Conservation (phyloP, 2,113 vertebrate genomes). For the Bos taurus region DNA sequence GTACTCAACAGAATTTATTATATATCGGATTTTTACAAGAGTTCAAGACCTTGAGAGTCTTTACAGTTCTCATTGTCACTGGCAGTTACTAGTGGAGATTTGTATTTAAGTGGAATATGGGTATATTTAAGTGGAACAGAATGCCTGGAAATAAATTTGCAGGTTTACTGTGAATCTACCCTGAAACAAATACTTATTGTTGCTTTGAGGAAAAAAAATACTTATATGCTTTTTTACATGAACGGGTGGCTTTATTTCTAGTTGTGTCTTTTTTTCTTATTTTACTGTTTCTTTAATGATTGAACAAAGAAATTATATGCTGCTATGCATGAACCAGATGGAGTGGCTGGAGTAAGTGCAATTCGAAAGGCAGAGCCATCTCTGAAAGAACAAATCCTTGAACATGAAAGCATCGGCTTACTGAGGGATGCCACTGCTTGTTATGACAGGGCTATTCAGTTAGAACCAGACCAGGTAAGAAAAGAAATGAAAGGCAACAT, state of each 20-base stretch:
- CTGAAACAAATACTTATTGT: background rate
- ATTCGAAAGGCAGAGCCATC: constrained; percentile 94
- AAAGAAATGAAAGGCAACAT: background rate
- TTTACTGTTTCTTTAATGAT: constrained; percentile 43
- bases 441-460: constrained; percentile 95
- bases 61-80: background rate
- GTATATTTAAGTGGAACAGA: background rate
- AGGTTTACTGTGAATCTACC: background rate
- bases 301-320: constrained; percentile 88
- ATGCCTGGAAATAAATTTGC: background rate
- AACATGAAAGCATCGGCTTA: constrained; percentile 97
- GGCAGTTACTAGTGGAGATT: background rate
- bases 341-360: constrained; percentile 94
- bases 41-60: background rate
- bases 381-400: constrained; percentile 95
- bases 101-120: background rate
- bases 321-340: constrained; percentile 98
- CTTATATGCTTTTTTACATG: background rate
- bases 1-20: background rate
- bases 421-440: constrained; percentile 96
- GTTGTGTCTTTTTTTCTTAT: background rate
- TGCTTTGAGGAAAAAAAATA: constrained; percentile 1
- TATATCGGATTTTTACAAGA: background rate
- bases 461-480: constrained; percentile 95
- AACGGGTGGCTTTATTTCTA: background rate